Percentiles rank a stretch among this genome's conserved stretches.
Conservation (phyloP, 2,113 vertebrate species). For the Poicephalus gulielmi region DNA sequence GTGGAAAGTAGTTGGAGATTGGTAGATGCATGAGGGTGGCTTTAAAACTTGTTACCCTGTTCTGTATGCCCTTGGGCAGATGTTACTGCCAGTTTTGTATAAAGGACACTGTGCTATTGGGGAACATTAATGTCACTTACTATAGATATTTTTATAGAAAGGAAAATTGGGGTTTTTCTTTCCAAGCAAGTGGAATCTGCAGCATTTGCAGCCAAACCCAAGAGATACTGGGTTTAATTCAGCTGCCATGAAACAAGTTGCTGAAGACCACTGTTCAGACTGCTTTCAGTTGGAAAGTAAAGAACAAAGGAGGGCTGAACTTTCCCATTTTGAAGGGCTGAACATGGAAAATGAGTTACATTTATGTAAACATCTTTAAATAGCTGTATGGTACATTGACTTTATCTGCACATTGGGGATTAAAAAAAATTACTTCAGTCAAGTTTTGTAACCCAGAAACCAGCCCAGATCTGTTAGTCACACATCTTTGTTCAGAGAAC, state of each 20-base stretch:
- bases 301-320: neutral
- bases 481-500: neutral
- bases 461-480: neutral
- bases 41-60: neutral
- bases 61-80: neutral
- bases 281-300: neutral
- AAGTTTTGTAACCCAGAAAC: neutral
- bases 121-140: fast-evolving
- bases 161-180: neutral
- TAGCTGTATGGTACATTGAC: neutral
- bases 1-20: neutral
- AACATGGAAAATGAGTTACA: neutral
- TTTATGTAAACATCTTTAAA: neutral
- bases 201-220: neutral
- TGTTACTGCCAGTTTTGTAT: neutral
- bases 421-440: neutral
- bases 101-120: neutral
- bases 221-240: neutral
- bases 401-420: neutral
- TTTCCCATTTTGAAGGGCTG: neutral
- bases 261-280: neutral
- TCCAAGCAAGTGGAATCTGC: neutral
- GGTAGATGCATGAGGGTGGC: neutral
- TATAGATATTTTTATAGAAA: neutral
- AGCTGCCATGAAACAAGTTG: neutral